These are phyloP conservation scores for Atethmia centrago DNA, from an alignment of 2,888 invertebrate genomes.

Conservation along the genomic window DNA sequence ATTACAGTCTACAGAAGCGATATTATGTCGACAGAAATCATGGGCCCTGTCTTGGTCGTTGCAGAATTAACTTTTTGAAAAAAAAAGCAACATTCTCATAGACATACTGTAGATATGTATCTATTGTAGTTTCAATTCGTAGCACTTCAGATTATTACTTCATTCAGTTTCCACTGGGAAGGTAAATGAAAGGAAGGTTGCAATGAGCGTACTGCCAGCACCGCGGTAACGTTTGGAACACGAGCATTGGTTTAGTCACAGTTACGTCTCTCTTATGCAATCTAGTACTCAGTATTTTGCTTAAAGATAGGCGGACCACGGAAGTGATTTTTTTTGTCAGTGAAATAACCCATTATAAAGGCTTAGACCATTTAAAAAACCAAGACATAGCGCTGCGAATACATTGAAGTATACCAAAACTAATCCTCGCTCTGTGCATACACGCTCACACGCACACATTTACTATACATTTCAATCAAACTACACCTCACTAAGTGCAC, in stretches of 20 bases:
- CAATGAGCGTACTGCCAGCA: slow-evolving; percentile 24
- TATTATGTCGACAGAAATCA: neutral
- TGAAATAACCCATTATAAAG: neutral
- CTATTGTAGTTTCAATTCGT: slow-evolving; percentile 19
- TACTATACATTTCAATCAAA: no score
- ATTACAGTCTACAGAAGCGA: neutral
- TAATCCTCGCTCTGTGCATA: no score
- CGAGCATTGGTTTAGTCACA: slow-evolving; percentile 32
- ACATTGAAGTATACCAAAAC: no score
- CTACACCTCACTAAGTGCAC: no score
- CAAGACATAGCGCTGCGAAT: no score
- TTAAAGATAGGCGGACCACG: neutral
- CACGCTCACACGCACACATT: no score
- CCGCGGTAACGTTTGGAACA: slow-evolving; percentile 12
- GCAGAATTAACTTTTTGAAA: neutral
- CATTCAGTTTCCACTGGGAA: slow-evolving; percentile 23
- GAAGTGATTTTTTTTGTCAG: neutral
- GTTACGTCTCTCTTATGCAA: slow-evolving; percentile 16
- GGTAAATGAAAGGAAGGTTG: slow-evolving; percentile 55
- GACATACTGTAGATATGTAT: neutral
- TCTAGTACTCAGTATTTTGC: neutral
- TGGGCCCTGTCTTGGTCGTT: neutral
- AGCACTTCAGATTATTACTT: slow-evolving; percentile 28
- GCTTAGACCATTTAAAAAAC: no score
- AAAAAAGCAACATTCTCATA: neutral